These are phyloP conservation scores for Pseudocheirus occidentalis DNA, from an alignment of 2,797 vertebrate species.

Conservation along the genomic window DNA sequence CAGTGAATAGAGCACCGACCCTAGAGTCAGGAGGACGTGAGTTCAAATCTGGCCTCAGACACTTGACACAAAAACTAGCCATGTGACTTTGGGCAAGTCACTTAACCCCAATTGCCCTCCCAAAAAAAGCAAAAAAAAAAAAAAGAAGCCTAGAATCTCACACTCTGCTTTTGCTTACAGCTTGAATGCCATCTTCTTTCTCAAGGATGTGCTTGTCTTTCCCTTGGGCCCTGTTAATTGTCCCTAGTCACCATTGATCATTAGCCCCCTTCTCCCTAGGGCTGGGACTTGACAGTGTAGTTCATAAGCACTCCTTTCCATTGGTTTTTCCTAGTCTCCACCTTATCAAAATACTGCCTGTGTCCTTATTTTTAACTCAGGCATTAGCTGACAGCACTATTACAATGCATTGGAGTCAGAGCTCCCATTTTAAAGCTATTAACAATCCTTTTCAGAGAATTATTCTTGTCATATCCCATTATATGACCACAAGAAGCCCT, in stretches of 20 bases:
- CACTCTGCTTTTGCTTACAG: neutral
- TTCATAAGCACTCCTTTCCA: conserved; percentile 4
- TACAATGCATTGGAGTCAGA: conserved; percentile 8
- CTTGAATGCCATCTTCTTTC: neutral
- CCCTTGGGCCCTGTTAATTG: neutral
- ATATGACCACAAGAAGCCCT: neutral
- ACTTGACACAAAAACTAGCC: no score
- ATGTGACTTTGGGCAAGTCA: no score
- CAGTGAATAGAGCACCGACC: no score
- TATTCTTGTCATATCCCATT: neutral
- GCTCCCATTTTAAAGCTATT: neutral
- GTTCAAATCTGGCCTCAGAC: no score
- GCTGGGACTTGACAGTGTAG: neutral
- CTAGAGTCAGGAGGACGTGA: no score
- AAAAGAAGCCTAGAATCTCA: neutral
- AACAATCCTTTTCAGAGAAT: neutral
- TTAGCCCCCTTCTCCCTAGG: neutral
- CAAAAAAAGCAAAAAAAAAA: no score
- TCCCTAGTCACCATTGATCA: conserved; percentile 3
- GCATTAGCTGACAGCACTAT: conserved; percentile 18
- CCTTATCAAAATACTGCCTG: conserved; percentile 19
- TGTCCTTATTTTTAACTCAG: conserved; percentile 38
- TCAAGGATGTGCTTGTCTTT: neutral
- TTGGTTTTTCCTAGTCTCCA: neutral
- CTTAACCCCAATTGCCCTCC: no score